These are phyloP conservation scores for Drosophila ironensis DNA, from an alignment of 1,140 invertebrate genomes.

Conservation along the genomic window DNA sequence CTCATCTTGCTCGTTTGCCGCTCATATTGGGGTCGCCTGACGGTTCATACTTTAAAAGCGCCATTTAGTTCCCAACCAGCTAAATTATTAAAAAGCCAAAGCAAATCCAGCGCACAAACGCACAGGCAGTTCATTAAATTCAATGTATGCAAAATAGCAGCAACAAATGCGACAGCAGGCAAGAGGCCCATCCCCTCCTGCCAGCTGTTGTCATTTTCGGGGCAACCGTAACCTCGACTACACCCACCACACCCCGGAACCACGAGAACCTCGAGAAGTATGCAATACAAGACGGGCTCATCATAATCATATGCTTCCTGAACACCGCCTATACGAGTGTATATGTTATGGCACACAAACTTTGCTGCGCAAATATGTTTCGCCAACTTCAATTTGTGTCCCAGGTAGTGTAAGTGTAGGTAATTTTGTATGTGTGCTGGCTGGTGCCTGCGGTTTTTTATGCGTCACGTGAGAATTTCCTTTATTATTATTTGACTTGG, in stretches of 20 bases:
- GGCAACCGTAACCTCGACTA: no score
- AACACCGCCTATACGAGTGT: no score
- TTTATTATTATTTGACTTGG: constrained; percentile 74
- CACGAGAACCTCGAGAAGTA: constrained; percentile 39
- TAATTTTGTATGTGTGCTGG: constrained; percentile 15
- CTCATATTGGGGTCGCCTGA: constrained; percentile 64
- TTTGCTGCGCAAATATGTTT: constrained; percentile 46
- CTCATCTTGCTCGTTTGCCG: constrained; percentile 25
- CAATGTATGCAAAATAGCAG: constrained; percentile 71
- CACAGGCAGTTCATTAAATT: constrained; percentile 64
- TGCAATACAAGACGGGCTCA: constrained; percentile 48
- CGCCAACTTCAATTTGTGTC: constrained; percentile 45
- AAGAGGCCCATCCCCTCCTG: neutral
- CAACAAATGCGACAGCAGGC: constrained; percentile 57
- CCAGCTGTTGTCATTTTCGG: constrained; percentile 62
- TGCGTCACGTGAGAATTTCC: constrained; percentile 78
- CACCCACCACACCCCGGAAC: neutral
- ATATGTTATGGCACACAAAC: no score
- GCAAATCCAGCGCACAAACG: constrained; percentile 48
- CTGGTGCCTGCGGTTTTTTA: constrained; percentile 41
- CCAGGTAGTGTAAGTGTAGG: constrained; percentile 19
- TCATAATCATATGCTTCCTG: constrained; percentile 63
- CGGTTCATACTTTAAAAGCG: constrained; percentile 71
- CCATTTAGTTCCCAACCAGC: constrained; percentile 64
- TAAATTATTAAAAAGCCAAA: constrained; percentile 67